Evolutionary conservation across 2,797 vertebrate genomes (phyloP).

Genomic region (Spondyliosoma cantharus): DNA sequence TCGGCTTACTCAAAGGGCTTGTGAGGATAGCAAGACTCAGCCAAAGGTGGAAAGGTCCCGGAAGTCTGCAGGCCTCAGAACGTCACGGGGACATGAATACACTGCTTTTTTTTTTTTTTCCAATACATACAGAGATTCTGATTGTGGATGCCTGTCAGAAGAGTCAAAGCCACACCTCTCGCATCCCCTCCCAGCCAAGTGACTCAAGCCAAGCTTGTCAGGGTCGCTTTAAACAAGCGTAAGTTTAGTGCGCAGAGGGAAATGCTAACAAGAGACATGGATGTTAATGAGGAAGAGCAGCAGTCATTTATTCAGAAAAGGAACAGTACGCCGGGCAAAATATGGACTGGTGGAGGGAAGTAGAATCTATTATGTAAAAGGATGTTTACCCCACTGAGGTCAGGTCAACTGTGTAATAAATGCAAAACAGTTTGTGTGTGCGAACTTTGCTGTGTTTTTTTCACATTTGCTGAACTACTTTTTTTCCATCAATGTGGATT

Average conservation of each 20-base stretch:
- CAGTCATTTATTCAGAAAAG: constrained; percentile 38
- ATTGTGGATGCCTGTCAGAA: constrained; percentile 31
- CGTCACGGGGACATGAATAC: constrained; percentile 2
- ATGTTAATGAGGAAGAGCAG: constrained; percentile 55
- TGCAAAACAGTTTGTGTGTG: constrained; percentile 14
- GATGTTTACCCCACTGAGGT: constrained; percentile 11
- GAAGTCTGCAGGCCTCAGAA: constrained; percentile 41
- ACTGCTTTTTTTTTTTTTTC: constrained; percentile 30
- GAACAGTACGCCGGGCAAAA: constrained; percentile 8
- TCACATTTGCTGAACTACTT: constrained; percentile 9
- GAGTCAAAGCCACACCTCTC: constrained; percentile 39
- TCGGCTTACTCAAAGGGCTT: constrained; percentile 36
- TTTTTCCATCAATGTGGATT: constrained; percentile 10
- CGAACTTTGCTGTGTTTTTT: constrained; percentile 2
- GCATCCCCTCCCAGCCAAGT: constrained; percentile 49
- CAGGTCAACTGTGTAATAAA: constrained; percentile 42
- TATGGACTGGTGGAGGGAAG: constrained; percentile 38
- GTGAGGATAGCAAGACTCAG: constrained; percentile 28
- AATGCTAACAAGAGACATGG: constrained; percentile 33
- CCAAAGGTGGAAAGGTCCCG: constrained; percentile 52
- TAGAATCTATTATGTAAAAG: constrained; percentile 58
- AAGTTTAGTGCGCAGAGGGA: constrained; percentile 19
- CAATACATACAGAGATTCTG: constrained; percentile 10
- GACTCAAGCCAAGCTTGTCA: constrained; percentile 69
- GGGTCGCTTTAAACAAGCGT: constrained; percentile 51